These are phyloP conservation scores for Diplodus sargus DNA, from an alignment of 2,797 vertebrate genomes.

Conservation along the genomic window DNA sequence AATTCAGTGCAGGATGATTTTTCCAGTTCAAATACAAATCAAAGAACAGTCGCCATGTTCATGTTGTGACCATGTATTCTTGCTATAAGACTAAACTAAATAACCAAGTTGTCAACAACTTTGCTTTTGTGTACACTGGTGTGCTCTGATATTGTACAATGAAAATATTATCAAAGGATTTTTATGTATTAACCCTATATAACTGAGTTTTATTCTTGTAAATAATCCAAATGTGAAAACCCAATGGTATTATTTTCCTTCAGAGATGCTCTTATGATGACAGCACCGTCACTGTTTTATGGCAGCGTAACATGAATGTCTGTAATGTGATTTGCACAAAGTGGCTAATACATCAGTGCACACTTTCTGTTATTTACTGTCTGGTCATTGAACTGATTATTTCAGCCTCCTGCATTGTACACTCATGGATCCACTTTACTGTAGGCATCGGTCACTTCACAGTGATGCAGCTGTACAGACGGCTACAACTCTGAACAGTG, in stretches of 20 bases:
- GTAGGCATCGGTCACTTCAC: neutral
- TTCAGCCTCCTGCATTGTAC: neutral
- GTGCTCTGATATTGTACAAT: constrained; percentile 63
- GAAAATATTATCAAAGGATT: constrained; percentile 35
- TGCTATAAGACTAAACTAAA: constrained; percentile 26
- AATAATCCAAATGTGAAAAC: constrained; percentile 55
- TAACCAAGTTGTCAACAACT: constrained; percentile 30
- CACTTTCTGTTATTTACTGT: constrained; percentile 51
- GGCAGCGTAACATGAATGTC: constrained; percentile 75
- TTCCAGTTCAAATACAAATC: constrained; percentile 17
- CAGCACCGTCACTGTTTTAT: constrained; percentile 66
- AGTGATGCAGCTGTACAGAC: neutral
- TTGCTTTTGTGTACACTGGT: constrained; percentile 57
- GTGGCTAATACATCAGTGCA: constrained; percentile 70
- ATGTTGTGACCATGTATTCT: constrained; percentile 34
- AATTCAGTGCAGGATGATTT: constrained; percentile 3
- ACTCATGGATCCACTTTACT: neutral
- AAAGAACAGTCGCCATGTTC: constrained; percentile 25
- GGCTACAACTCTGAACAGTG: neutral
- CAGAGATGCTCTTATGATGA: constrained; percentile 61
- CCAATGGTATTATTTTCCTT: constrained; percentile 53
- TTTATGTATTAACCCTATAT: constrained; percentile 54
- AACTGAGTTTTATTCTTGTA: constrained; percentile 56
- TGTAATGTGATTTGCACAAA: constrained; percentile 78
- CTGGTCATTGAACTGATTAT: constrained; percentile 40